Base-by-base conservation (phyloP, 1,140 invertebrate species). In the Philaenus spumarius region DNA sequence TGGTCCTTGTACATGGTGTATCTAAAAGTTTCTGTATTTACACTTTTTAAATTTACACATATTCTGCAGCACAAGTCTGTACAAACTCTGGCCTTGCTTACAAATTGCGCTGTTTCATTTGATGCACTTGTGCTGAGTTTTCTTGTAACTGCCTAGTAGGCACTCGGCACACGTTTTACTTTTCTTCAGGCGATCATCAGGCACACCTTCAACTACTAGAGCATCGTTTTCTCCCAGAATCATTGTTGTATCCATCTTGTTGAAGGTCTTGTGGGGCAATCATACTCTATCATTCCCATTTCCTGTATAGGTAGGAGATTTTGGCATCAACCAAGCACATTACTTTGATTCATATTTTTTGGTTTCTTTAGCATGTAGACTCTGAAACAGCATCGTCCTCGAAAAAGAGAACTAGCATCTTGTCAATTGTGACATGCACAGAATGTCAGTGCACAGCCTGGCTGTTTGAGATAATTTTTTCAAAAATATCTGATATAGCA, bases 341-440 rank as follows among this genome's bases (percentile, higher is more conserved):
- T 9, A 63, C 35, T 58, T 63, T 58, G 12, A 63, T 60, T 67
- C 73, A 63, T 72, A 4, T 30, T 30, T 30, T 75, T 58, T 75
- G 74, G n/a, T n/a, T 46, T 64, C 65, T 2, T 68, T 78, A 76
- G 71, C 23, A 78, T 74, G 62, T 76, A 76, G 50, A 71, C 65
- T 43, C 68, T 62, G 55, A 77, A 77, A 15, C 22, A 19, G 53
- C 71, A 73, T 23, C 66, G 60, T 19, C 72, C 73, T 47, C 67
- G n/a, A 4, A 15, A 43, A 43, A n/a, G 6, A n/a, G n/a, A n/a
- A n/a, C n/a, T n/a, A n/a, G n/a, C n/a, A n/a, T n/a, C n/a, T n/a
- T n/a, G n/a, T n/a, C n/a, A n/a, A n/a, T n/a, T n/a, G n/a, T n/a
- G n/a, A n/a, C n/a, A n/a, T n/a, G n/a, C n/a, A n/a, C n/a, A n/a